Conservation (phyloP, 2,113 vertebrate genomes). For the Ciconia maguari region DNA sequence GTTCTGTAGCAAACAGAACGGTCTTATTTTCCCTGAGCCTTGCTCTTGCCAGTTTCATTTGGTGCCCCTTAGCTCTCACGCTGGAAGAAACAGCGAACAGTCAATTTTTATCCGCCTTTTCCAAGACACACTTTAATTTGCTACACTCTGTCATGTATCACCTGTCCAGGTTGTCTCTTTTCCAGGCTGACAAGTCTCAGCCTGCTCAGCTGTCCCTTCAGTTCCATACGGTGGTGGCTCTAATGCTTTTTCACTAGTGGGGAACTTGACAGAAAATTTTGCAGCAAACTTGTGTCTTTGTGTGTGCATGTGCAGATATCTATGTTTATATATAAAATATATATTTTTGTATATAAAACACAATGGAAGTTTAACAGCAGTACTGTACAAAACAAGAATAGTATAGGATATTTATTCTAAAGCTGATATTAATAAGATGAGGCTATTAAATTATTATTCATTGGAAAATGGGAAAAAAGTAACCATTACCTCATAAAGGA, state of each 20-base stretch:
- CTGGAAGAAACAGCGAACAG: background rate
- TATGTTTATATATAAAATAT: background rate
- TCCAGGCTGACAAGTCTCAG: background rate
- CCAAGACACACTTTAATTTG: background rate
- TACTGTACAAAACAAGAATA: background rate
- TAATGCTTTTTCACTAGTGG: background rate
- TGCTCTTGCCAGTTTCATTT: background rate
- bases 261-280: background rate
- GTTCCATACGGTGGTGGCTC: background rate
- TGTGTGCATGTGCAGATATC: background rate
- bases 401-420: background rate
- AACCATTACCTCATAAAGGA: background rate
- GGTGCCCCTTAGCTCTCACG: background rate
- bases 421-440: background rate
- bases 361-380: background rate
- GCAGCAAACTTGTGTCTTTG: background rate
- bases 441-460: background rate
- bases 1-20: background rate
- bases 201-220: background rate
- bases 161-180: background rate
- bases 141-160: background rate
- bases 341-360: background rate
- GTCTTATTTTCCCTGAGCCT: background rate
- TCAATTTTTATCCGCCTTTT: background rate
- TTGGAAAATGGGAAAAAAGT: background rate